These are phyloP conservation scores for Hippasteria phrygiana DNA, from an alignment of 53 echinoderm and acorn worm species.

Conservation along the genomic window DNA sequence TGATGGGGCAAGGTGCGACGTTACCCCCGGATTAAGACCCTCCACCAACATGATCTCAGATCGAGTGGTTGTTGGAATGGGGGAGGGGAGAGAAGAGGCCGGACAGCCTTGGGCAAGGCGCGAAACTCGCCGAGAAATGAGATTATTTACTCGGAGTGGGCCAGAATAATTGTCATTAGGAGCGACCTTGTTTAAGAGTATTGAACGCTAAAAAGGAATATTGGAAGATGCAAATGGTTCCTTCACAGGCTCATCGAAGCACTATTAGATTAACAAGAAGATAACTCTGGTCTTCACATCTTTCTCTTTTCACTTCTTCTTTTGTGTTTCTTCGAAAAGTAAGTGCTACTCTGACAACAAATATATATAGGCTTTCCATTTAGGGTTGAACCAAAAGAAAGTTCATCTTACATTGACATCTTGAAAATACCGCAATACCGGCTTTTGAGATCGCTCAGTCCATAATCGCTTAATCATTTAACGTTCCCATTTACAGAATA, in stretches of 20 bases:
- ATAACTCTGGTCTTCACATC: background rate
- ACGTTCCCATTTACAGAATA: too few species aligned
- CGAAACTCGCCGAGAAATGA: slow-evolving; percentile 58
- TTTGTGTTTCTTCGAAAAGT: background rate
- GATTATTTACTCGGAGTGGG: slow-evolving; percentile 57
- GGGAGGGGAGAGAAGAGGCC: background rate
- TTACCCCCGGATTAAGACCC: slow-evolving; percentile 21
- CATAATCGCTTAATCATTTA: too few species aligned
- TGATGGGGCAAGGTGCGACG: slow-evolving; percentile 29
- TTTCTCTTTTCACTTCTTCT: background rate
- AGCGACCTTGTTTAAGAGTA: slow-evolving; percentile 63
- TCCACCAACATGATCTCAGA: background rate
- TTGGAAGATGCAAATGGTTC: slow-evolving; percentile 1
- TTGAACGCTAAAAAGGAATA: slow-evolving; percentile 52
- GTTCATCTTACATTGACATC: too few species aligned
- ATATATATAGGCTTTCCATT: too few species aligned
- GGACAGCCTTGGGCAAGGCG: slow-evolving; percentile 50
- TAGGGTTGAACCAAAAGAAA: too few species aligned
- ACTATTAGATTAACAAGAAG: slow-evolving; percentile 43
- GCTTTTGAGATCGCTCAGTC: too few species aligned
- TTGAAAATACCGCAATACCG: too few species aligned
- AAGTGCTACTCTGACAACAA: too few species aligned
- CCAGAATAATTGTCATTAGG: slow-evolving; percentile 65
- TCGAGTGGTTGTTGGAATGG: slow-evolving; percentile 10
- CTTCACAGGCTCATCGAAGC: slow-evolving; percentile 35